phyloP scores from a whole-genome alignment of 2,113 vertebrate species.

The Cygnus atratus region DNA sequence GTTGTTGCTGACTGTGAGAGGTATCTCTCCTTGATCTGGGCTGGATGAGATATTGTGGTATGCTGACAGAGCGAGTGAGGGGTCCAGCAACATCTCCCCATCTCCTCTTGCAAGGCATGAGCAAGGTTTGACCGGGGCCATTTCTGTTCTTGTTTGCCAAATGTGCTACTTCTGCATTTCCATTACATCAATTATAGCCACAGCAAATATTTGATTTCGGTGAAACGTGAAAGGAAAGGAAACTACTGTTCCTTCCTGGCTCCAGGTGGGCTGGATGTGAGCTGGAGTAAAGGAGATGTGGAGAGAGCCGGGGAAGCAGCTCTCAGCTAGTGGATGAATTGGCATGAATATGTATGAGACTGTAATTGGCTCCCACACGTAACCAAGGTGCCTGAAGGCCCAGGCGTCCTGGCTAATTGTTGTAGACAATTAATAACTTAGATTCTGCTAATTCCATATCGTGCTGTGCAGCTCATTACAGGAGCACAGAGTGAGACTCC shows the following conservation, averaged over 20 bases:
- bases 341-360: constrained; percentile 64
- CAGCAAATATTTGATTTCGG: constrained; percentile 38
- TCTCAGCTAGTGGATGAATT: constrained; percentile 18
- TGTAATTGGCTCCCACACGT: constrained; percentile 69
- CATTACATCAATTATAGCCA: not conserved
- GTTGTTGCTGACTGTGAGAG: not conserved
- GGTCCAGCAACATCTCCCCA: not conserved
- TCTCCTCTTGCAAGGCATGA: not conserved
- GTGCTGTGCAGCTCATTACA: constrained; percentile 54
- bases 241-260: not conserved
- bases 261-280: not conserved
- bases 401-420: constrained; percentile 74
- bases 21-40: not conserved
- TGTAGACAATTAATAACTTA: constrained; percentile 81
- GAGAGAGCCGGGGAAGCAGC: not conserved
- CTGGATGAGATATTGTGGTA: too few species aligned
- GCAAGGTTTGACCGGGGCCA: not conserved
- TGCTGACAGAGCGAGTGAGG: not conserved
- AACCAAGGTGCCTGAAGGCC: constrained; percentile 66
- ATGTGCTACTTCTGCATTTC: not conserved
- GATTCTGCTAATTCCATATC: constrained; percentile 64
- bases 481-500: not conserved
- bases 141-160: not conserved
- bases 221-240: constrained; percentile 3
- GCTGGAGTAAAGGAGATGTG: not conserved